Evolutionary conservation across 2,888 invertebrate genomes (phyloP).

Genomic region (Gonocerus acuteangulatus): DNA sequence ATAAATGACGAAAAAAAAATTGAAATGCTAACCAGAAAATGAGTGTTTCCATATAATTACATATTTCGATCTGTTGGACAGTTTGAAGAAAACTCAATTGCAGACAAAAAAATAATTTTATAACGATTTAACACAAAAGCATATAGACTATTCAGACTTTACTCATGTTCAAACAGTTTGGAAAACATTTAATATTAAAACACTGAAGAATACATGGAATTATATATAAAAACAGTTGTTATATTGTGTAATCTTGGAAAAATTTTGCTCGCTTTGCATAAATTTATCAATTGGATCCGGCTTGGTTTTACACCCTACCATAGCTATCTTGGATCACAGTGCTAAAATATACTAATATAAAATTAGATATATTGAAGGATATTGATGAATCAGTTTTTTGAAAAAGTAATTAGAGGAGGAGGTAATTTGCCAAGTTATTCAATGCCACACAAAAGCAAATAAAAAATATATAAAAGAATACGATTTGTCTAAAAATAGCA

Average conservation of each 20-base stretch:
- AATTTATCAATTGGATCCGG: neutral
- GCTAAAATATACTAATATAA: neutral
- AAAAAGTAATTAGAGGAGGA: neutral
- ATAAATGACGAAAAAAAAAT: neutral
- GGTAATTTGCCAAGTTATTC: neutral
- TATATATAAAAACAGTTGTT: neutral
- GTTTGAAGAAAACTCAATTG: neutral
- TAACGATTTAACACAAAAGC: neutral
- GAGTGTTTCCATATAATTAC: neutral
- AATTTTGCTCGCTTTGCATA: neutral
- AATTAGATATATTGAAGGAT: neutral
- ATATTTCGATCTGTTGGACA: neutral
- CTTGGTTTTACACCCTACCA: neutral
- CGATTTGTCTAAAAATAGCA: neutral
- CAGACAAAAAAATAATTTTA: neutral
- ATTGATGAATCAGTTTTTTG: no score
- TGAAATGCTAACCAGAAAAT: neutral
- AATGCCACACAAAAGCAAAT: neutral
- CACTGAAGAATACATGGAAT: neutral
- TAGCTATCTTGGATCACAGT: neutral
- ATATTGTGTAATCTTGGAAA: neutral
- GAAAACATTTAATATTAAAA: neutral
- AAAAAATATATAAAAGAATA: neutral
- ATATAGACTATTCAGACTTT: neutral
- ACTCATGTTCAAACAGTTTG: neutral